Percentiles rank a stretch among this genome's conserved stretches.
phyloP scores from a whole-genome alignment of 2,888 invertebrate species.

The Lomographa bimaculata region DNA sequence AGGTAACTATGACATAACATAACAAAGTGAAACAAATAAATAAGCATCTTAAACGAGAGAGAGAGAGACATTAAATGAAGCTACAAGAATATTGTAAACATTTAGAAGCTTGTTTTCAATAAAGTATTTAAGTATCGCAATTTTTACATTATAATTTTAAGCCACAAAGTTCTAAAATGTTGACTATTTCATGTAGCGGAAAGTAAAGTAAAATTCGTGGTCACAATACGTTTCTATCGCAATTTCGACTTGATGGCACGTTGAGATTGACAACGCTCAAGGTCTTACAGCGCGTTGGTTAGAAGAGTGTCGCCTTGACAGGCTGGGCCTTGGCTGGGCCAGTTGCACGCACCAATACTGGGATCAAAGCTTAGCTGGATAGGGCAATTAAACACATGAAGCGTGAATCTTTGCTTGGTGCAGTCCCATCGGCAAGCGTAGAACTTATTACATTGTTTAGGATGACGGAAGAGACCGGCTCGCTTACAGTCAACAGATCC shows the following conservation, averaged over 20 bases:
- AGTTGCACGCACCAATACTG: slow-evolving; percentile 90
- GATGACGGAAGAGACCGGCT: slow-evolving; percentile 87
- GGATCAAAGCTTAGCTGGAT: slow-evolving; percentile 90
- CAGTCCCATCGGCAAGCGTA: slow-evolving; percentile 92
- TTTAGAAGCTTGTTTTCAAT: no score
- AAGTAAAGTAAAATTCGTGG: slow-evolving; percentile 47
- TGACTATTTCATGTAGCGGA: slow-evolving; percentile 1
- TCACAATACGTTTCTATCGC: slow-evolving; percentile 62
- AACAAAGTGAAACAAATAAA: slow-evolving; percentile 77
- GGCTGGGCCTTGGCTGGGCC: slow-evolving; percentile 91
- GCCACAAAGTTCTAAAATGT: slow-evolving; percentile 35
- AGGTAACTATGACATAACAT: slow-evolving; percentile 78
- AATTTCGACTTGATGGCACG: slow-evolving; percentile 77
- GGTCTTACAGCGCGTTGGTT: slow-evolving; percentile 73
- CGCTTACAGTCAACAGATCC: slow-evolving; percentile 85
- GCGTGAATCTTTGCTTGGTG: slow-evolving; percentile 88
- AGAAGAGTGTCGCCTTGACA: slow-evolving; percentile 88
- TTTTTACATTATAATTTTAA: no score
- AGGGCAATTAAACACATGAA: slow-evolving; percentile 91
- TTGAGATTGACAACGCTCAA: slow-evolving; percentile 47
- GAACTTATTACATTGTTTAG: slow-evolving; percentile 91
- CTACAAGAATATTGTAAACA: slow-evolving; percentile 7
- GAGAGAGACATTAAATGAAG: slow-evolving; percentile 59
- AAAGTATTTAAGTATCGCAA: no score
- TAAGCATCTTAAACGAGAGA: slow-evolving; percentile 59